A percentile compares a stretch with the other conserved stretches of the same genome.
These are phyloP conservation scores for Calidris pygmaea DNA, from an alignment of 2,113 vertebrate genomes.

Conservation along the genomic window DNA sequence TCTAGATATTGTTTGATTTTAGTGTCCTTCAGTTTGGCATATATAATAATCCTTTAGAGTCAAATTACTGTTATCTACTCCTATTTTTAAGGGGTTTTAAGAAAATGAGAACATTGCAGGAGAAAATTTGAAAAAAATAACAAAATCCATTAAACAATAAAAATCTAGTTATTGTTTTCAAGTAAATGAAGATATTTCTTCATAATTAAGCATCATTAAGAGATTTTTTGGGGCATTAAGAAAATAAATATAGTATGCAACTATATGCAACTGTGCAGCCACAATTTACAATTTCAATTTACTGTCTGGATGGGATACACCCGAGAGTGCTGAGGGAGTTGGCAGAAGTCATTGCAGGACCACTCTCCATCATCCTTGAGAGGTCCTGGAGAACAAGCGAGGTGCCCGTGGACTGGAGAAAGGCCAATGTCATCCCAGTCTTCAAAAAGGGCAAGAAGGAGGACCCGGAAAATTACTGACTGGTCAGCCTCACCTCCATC, in stretches of 20 bases:
- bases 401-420: no score
- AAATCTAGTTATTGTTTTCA: not conserved
- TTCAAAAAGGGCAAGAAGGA: no score
- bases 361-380: no score
- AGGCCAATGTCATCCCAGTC: no score
- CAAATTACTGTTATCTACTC: not conserved
- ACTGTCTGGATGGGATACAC: not conserved
- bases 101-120: not conserved
- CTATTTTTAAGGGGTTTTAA: not conserved
- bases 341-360: no score
- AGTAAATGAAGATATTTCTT: not conserved
- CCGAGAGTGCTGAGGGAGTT: no score
- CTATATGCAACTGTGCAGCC: not conserved
- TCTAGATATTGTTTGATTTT: not conserved
- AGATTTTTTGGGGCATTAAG: not conserved
- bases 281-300: slow-evolving; percentile 1
- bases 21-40: not conserved
- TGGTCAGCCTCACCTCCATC: no score
- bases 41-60: not conserved
- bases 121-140: not conserved
- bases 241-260: not conserved
- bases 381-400: no score
- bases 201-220: not conserved
- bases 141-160: not conserved
- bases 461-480: no score